Base-by-base conservation (phyloP, 2,888 invertebrate species). In the Sphecodes monilicornis region DNA sequence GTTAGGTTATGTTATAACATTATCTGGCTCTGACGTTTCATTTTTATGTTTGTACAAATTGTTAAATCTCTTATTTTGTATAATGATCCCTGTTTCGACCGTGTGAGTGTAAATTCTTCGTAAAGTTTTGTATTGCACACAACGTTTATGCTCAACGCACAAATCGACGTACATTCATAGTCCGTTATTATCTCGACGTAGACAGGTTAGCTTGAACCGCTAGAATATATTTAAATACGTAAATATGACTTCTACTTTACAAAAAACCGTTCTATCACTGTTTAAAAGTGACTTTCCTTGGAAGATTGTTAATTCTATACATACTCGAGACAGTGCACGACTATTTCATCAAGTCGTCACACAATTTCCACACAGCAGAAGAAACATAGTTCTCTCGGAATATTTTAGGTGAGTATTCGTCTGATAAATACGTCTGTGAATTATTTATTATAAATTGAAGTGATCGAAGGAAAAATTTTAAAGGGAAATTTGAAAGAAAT, bases 161-260 rank as follows among this genome's bases (percentile, higher is more conserved):
- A n/a, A 36, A 4, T 39, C 29, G n/a, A 16, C 11, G 76, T 10
- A 41, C 3, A 39, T 41, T 36, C 50, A 36, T 57, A 41, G 22
- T 78, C 73, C 11, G 10, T 57, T 75, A 18, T 8, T 36, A 13
- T 13, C 64, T 29, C 29, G 16, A 29, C 26, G 11, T 11, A 4
- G 22, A n/a, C 64, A 77, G 76, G 76, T 81, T 85, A 80, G n/a
- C 41, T 41, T 10, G 18, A 16, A 39, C 13, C 26, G n/a, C 16
- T 16, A 22, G 5, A 16, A 16, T 41, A 71, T 60, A 32, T 66
- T 26, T 57, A 32, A 4, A 70, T 8, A 36, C 54, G 64, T n/a
- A 70, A 73, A 80, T 43, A 86, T 86, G 86, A 76, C 80, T 32
- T 76, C 41, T 13, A 70, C 57, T 64, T 29, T 81, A n/a, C 72